Conservation (phyloP, 2,797 vertebrate genomes). For the Chromobotia macracanthus region DNA sequence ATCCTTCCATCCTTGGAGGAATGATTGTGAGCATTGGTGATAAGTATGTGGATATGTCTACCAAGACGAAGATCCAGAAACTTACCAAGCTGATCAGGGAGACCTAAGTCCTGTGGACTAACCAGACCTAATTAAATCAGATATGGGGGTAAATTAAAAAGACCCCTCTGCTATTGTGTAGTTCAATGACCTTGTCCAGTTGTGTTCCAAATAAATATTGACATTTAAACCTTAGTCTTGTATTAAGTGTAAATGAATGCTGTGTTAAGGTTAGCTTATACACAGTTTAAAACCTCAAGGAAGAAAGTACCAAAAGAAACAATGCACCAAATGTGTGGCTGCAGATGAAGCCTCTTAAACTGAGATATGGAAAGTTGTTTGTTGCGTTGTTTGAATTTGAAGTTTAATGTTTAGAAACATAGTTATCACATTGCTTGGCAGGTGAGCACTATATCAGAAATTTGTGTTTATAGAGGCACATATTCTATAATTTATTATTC, state of each 20-base stretch:
- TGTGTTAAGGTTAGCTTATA: neutral
- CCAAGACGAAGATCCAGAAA: slow-evolving; percentile 93
- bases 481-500: neutral
- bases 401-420: neutral
- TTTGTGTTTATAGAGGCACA: too few relatives aligned
- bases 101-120: slow-evolving; percentile 76
- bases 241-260: neutral
- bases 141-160: slow-evolving; percentile 39
- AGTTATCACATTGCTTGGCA: neutral
- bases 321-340: neutral
- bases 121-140: slow-evolving; percentile 54
- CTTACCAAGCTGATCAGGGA: slow-evolving; percentile 87
- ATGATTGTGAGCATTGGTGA: slow-evolving; percentile 97
- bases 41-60: slow-evolving; percentile 84
- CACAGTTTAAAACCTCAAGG: too few relatives aligned
- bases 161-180: slow-evolving; percentile 32
- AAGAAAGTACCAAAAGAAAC: slow-evolving; percentile 60
- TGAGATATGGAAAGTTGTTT: neutral
- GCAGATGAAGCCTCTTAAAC: neutral
- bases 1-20: slow-evolving; percentile 89
- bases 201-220: slow-evolving; percentile 63
- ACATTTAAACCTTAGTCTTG: slow-evolving; percentile 43
- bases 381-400: neutral
- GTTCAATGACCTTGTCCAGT: slow-evolving; percentile 45
- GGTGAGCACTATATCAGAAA: too few relatives aligned